phyloP scores from a whole-genome alignment of 2,113 vertebrate species.

The Elgaria multicarinata region DNA sequence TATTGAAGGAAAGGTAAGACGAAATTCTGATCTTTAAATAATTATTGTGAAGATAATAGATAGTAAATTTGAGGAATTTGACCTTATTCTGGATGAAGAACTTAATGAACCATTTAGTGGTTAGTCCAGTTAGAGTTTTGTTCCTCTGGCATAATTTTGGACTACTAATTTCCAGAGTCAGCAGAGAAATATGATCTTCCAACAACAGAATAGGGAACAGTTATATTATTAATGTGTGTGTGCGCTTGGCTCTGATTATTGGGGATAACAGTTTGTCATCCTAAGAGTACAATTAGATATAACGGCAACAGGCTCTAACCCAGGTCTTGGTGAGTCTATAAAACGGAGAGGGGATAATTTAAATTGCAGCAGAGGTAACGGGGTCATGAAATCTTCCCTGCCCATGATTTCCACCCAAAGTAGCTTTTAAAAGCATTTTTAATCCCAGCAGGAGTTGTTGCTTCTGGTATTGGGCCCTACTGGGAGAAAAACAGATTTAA shows the following conservation, averaged over 20 bases:
- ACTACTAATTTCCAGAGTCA: background rate
- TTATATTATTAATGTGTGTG: background rate
- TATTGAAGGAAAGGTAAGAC: conserved; percentile 74
- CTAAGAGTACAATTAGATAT: background rate
- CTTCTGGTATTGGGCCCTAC: background rate
- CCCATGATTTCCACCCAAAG: background rate
- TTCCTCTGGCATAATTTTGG: background rate
- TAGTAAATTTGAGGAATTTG: background rate
- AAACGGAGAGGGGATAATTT: background rate
- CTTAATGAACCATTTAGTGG: background rate
- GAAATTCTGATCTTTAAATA: background rate
- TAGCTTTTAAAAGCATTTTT: background rate
- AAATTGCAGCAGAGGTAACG: background rate
- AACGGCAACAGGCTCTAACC: background rate
- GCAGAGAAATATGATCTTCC: background rate
- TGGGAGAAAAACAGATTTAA: background rate
- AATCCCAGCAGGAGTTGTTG: background rate
- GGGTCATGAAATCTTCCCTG: background rate
- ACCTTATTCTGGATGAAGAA: background rate
- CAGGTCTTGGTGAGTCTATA: background rate
- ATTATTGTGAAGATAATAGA: background rate
- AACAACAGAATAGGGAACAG: background rate
- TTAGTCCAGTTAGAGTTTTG: background rate
- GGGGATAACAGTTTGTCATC: background rate
- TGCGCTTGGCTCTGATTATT: background rate